Conservation (phyloP, 2,113 vertebrate species). For the Spea multiplicata region DNA sequence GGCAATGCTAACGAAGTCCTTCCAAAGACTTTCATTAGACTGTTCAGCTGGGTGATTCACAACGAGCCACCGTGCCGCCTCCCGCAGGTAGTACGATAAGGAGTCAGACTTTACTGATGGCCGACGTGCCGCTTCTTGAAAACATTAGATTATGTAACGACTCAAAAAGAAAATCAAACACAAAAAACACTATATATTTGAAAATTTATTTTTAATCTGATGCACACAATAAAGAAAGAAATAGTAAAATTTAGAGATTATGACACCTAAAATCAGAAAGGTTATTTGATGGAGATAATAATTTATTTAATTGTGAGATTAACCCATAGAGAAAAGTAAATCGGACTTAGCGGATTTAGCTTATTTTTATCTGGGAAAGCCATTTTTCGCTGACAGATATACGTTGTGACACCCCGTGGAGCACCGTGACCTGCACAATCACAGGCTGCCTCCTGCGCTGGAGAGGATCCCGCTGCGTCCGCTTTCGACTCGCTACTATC, state of each 20-base stretch:
- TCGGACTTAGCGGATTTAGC: conserved; percentile 24
- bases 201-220: too few species aligned
- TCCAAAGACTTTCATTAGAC: too few species aligned
- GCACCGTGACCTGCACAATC: not conserved
- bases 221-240: too few species aligned
- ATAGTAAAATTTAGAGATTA: not conserved
- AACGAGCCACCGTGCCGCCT: too few species aligned
- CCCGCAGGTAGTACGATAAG: too few species aligned
- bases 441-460: not conserved
- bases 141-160: too few species aligned
- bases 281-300: not conserved
- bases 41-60: too few species aligned
- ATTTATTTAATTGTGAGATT: not conserved
- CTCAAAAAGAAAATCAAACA: too few species aligned
- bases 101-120: too few species aligned
- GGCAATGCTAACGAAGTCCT: too few species aligned
- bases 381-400: conserved; percentile 7
- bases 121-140: too few species aligned
- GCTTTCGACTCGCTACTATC: conserved; percentile 19
- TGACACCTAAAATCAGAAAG: not conserved
- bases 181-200: too few species aligned
- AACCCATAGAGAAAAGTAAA: conserved; percentile 18
- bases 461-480: conserved; percentile 1
- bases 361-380: not conserved
- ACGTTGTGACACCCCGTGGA: not conserved